Evolutionary conservation across 2,113 vertebrate species (phyloP), one percentile per base, ranked within the genome.

Genomic region (Semicossyphus pulcher): DNA sequence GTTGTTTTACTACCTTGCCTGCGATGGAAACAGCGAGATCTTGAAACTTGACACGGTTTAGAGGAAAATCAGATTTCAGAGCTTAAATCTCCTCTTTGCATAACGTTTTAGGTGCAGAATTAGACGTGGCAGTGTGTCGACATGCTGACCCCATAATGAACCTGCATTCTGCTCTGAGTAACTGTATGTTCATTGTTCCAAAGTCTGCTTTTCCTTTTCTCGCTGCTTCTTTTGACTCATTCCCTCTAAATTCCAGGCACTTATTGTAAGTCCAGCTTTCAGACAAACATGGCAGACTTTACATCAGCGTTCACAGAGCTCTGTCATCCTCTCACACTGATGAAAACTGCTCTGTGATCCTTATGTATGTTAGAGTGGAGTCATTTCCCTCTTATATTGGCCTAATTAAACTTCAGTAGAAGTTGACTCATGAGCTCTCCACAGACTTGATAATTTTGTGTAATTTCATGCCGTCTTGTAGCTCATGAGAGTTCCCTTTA

Each of bases 1-100:
- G 53, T 83, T 82, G 48, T 83, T 90, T 90, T 86, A 89, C 47
- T 76, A 67, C 70, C 77, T 92, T 89, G 83, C 88, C 60, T 67
- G 57, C 10, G 74, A 87, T 89, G 44, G 90, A 88, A 86, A 83
- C 61, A 39, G 7, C 36, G 37, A 58, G 73, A 78, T 84, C 59
- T 80, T 79, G 66, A 86, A 90, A 84, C 39, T 42, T 64, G 59
- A 73, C 34, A 34, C 72, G 54, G 26, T 70, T 65, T 31, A 75
- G 44, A 51, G 77, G 70, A 78, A 89, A 66, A 26, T 79, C 21
- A 4, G 42, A 57, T 49, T 76, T 69, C 69, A 56, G 23, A 58
- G 47, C 51, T 65, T 52, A 67, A 64, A 73, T 71, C 48, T 68
- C 29, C 60, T 25, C 32, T 65, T 44, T 37, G 67, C 65, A 70